phyloP scores from a whole-genome alignment of 2,888 invertebrate genomes.

The Drosophila fulvimacula region DNA sequence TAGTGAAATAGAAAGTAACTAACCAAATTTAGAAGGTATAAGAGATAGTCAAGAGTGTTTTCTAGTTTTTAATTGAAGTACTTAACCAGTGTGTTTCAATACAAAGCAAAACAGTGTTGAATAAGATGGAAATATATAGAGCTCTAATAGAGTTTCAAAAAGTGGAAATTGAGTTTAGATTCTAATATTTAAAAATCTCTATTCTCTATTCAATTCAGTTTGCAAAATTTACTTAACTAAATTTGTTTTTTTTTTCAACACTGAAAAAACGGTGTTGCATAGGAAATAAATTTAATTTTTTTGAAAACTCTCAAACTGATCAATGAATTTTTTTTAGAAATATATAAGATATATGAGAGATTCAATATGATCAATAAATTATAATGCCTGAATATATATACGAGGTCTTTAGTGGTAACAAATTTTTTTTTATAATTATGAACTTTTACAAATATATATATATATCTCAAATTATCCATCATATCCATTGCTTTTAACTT shows the following conservation, averaged over 20 bases:
- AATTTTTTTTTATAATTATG: no score
- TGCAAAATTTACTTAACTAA: background rate
- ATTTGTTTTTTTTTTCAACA: background rate
- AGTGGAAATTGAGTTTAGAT: no score
- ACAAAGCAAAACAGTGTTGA: background rate
- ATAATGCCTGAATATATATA: no score
- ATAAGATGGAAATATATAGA: background rate
- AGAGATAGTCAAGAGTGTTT: background rate
- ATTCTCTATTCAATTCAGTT: background rate
- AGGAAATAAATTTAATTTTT: background rate
- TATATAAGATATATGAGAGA: no score
- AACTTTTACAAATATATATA: no score
- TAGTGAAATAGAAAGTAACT: constrained; percentile 1
- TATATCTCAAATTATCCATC: no score
- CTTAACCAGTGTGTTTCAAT: background rate
- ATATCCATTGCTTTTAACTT: background rate
- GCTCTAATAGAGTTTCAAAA: background rate
- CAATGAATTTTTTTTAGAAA: no score
- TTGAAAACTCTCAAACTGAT: background rate
- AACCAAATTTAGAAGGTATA: background rate
- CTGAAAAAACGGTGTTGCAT: background rate
- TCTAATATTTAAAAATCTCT: no score
- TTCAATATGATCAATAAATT: no score
- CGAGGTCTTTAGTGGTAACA: no score
- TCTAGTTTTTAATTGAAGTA: background rate